Percentiles rank a stretch among this genome's conserved stretches.
These are phyloP conservation scores for Epistrophe eligans DNA, from an alignment of 2,888 invertebrate genomes.

Conservation along the genomic window DNA sequence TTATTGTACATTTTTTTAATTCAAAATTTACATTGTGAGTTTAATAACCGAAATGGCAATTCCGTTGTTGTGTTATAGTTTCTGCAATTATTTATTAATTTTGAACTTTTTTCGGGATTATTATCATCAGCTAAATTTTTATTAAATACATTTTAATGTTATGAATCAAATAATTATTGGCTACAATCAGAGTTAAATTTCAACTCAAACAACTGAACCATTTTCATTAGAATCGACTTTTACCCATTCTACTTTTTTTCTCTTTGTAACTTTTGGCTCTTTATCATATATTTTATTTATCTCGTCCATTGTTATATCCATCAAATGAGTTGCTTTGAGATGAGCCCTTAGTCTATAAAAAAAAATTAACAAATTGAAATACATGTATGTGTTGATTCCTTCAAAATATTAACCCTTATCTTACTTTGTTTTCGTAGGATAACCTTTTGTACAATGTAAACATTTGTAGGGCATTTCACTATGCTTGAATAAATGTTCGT, in stretches of 20 bases:
- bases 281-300: slow-evolving; percentile 29
- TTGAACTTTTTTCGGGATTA: too few species aligned
- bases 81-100: too few species aligned
- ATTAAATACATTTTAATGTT: too few species aligned
- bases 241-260: slow-evolving; percentile 49
- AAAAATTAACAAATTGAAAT: not conserved
- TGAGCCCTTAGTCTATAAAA: slow-evolving; percentile 37
- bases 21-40: too few species aligned
- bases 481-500: slow-evolving; percentile 42
- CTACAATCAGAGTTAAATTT: too few species aligned
- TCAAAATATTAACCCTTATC: not conserved
- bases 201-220: too few species aligned
- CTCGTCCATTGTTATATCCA: slow-evolving; percentile 46
- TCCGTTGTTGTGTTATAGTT: too few species aligned
- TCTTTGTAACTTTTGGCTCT: slow-evolving; percentile 16
- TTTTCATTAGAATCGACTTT: slow-evolving; percentile 21
- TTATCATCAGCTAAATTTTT: too few species aligned
- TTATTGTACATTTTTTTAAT: too few species aligned
- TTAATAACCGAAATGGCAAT: too few species aligned
- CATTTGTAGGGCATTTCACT: slow-evolving; percentile 47
- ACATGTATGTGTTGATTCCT: not conserved
- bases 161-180: too few species aligned
- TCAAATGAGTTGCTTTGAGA: slow-evolving; percentile 45
- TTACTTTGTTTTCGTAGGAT: slow-evolving; percentile 45
- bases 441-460: slow-evolving; percentile 45